Evolutionary conservation across 1,140 invertebrate genomes (phyloP).

Genomic region (Temnothorax longispinosus): DNA sequence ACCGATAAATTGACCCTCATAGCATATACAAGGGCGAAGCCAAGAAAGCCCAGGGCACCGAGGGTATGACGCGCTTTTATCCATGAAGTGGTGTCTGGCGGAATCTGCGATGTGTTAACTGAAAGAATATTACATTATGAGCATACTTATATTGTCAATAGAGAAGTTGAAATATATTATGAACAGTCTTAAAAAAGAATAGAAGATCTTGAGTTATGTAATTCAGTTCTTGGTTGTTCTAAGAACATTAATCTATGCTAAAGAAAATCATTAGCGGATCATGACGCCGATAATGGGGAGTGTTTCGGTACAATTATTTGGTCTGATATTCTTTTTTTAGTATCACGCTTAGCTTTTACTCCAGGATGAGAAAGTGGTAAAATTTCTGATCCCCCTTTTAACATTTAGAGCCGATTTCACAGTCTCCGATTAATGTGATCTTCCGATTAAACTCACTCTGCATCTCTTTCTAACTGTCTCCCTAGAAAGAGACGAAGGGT

Average conservation of each 20-base stretch:
- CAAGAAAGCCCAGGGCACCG: conserved; percentile 92
- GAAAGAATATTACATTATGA: conserved; percentile 70
- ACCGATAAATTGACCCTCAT: conserved; percentile 97
- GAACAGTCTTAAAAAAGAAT: conserved; percentile 3
- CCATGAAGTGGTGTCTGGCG: conserved; percentile 88
- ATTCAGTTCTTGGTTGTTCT: not conserved
- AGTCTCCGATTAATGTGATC: no score
- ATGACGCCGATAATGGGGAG: no score
- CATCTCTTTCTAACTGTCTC: no score
- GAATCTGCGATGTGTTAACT: conserved; percentile 77
- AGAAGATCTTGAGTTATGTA: not conserved
- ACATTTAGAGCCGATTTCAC: no score
- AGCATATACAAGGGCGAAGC: conserved; percentile 94
- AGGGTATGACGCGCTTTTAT: conserved; percentile 91
- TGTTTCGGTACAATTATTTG: no score
- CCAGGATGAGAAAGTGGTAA: no score
- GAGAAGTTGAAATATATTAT: not conserved
- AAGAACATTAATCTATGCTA: not conserved
- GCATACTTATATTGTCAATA: conserved; percentile 25
- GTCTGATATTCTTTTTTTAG: no score
- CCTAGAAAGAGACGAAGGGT: no score
- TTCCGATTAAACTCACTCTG: no score
- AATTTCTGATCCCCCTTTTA: no score
- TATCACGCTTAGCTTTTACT: no score
- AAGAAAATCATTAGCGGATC: not conserved